Evolutionary conservation across 2,797 vertebrate species (phyloP).

Genomic region (Phataginus tetradactyla): DNA sequence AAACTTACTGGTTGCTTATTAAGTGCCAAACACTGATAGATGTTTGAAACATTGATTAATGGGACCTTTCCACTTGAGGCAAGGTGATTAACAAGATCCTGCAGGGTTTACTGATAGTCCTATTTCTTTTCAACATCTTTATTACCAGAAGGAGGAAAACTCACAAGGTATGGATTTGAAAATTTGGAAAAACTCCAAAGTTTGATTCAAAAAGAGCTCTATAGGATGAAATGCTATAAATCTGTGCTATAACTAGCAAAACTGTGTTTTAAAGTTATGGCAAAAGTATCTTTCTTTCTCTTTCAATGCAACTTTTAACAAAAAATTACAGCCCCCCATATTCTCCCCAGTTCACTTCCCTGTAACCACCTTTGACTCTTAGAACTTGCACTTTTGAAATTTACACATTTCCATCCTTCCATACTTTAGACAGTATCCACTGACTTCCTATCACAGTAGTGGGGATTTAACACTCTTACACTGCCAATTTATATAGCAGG

Average conservation of each 20-base stretch:
- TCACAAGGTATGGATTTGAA: background rate
- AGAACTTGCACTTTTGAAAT: background rate
- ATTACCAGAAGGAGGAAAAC: conserved; percentile 15
- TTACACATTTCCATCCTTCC: background rate
- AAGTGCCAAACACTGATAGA: background rate
- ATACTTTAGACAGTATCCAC: background rate
- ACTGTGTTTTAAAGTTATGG: conserved; percentile 7
- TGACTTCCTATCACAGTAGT: background rate
- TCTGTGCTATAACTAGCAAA: background rate
- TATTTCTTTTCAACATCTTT: background rate
- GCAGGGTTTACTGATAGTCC: background rate
- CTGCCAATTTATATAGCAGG: background rate
- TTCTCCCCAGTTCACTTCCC: background rate
- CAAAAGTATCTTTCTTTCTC: background rate
- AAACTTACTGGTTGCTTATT: background rate
- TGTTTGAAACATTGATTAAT: background rate
- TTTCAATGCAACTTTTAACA: background rate
- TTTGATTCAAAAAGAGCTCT: background rate
- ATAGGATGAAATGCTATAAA: background rate
- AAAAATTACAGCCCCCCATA: background rate
- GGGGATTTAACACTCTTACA: background rate
- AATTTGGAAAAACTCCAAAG: background rate
- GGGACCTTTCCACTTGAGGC: background rate
- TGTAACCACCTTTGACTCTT: background rate
- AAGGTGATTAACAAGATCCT: background rate